A percentile compares a stretch with the other conserved stretches of the same genome.
Conservation (phyloP, 2,113 vertebrate species). For the Campylomormyrus numenius region DNA sequence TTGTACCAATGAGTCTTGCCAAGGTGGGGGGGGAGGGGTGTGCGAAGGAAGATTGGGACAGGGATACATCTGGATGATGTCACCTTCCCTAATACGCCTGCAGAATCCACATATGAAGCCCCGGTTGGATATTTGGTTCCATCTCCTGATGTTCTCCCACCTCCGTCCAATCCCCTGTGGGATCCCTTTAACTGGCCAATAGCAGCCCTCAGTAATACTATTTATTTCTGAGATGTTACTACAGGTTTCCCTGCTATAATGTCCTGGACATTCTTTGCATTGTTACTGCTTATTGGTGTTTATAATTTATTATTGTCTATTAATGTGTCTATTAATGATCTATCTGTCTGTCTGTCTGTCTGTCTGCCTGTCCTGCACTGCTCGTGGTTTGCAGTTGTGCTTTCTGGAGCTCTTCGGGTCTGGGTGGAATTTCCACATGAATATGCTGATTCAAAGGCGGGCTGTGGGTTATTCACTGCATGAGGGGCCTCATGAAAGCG, state of each 20-base stretch:
- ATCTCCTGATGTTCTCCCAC: not conserved
- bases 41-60: no score
- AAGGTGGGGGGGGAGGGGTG: not conserved
- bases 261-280: not conserved
- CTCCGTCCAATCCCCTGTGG: not conserved
- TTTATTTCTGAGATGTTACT: not conserved
- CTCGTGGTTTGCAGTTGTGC: not conserved
- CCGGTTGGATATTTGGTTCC: no score
- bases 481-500: not conserved
- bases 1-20: not conserved
- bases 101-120: not conserved
- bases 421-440: constrained; percentile 18
- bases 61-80: not conserved
- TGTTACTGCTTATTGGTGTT: not conserved
- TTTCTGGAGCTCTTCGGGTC: constrained; percentile 12
- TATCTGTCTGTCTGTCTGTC: not conserved
- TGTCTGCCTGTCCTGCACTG: not conserved
- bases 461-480: constrained; percentile 29
- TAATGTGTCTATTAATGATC: not conserved
- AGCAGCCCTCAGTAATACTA: not conserved
- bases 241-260: not conserved
- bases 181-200: not conserved
- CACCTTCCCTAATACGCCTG: not conserved
- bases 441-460: constrained; percentile 20
- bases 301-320: not conserved